These are phyloP conservation scores for Siniperca scherzeri DNA, from an alignment of 2,797 vertebrate genomes.

Conservation along the genomic window DNA sequence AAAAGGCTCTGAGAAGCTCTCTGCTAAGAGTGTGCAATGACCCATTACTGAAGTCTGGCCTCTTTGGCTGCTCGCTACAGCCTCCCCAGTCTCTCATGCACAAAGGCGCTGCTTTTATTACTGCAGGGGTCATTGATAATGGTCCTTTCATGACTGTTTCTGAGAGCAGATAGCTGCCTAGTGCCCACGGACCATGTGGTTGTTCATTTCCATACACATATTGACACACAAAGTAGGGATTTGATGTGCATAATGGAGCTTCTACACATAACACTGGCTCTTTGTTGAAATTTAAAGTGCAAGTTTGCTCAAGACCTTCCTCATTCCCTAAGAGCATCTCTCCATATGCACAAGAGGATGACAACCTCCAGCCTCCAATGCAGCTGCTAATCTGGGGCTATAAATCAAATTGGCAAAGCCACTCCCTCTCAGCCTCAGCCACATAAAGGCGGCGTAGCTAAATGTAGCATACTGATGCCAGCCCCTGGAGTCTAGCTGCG, in stretches of 20 bases:
- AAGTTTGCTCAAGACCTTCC: constrained; percentile 38
- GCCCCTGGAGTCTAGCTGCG: constrained; percentile 59
- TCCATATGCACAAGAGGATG: constrained; percentile 55
- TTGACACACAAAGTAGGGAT: constrained; percentile 27
- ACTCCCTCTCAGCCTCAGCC: constrained; percentile 49
- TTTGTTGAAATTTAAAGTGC: constrained; percentile 25
- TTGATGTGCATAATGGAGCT: constrained; percentile 26
- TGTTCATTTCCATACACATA: constrained; percentile 48
- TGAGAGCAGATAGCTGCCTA: constrained; percentile 45
- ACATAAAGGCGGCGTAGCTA: constrained; percentile 62
- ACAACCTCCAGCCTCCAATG: constrained; percentile 63
- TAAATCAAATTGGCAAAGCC: constrained; percentile 75
- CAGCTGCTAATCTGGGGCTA: constrained; percentile 73
- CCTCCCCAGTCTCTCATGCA: constrained; percentile 58
- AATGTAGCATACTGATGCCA: constrained; percentile 70
- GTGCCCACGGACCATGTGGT: constrained; percentile 32
- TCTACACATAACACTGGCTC: constrained; percentile 1
- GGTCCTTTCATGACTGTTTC: constrained; percentile 59
- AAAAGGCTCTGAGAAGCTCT: constrained; percentile 65
- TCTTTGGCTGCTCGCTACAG: constrained; percentile 60
- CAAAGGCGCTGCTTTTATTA: constrained; percentile 63
- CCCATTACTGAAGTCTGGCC: constrained; percentile 75
- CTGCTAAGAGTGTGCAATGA: constrained; percentile 74
- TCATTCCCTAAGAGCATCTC: constrained; percentile 41
- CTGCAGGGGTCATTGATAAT: constrained; percentile 76